A percentile compares a stretch with the other conserved stretches of the same genome.
These are phyloP conservation scores for Antheraea yamamai DNA, from an alignment of 2,888 invertebrate species.

Conservation along the genomic window DNA sequence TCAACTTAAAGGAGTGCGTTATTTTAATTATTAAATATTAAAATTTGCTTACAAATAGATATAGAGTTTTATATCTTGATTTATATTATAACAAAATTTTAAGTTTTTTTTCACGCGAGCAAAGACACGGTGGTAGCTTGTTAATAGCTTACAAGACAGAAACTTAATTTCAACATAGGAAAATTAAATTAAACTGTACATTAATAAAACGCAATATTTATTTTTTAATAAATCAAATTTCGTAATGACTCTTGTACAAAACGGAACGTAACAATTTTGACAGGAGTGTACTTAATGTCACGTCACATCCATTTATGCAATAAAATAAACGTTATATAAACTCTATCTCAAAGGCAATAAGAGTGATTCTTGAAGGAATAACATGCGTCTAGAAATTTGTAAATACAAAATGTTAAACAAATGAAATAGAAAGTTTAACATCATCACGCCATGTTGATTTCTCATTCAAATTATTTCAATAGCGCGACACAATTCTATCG, in stretches of 20 bases:
- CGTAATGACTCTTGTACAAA: conserved; percentile 47
- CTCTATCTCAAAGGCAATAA: conserved; percentile 27
- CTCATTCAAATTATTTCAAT: conserved; percentile 45
- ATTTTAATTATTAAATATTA: no score
- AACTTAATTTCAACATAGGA: conserved; percentile 30
- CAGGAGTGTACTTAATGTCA: conserved; percentile 58
- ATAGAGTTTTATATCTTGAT: no score
- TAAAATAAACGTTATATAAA: conserved; percentile 28
- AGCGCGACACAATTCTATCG: conserved; percentile 28
- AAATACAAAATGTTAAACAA: conserved; percentile 48
- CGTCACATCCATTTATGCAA: conserved; percentile 39
- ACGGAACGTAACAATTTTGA: conserved; percentile 50
- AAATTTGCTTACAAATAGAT: no score
- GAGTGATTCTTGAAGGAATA: conserved; percentile 20
- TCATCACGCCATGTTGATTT: conserved; percentile 44
- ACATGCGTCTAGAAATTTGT: conserved; percentile 29
- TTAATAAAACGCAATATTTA: conserved; percentile 36
- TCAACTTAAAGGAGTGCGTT: no score
- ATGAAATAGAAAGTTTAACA: conserved; percentile 61
- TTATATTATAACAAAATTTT: no score
- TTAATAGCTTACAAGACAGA: no score
- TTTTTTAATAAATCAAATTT: conserved; percentile 54
- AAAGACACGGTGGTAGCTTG: not conserved
- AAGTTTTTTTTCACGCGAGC: not conserved
- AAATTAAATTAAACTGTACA: conserved; percentile 38